These are phyloP conservation scores for Sylvilagus bachmani DNA, from an alignment of 2,113 vertebrate genomes.

Conservation along the genomic window DNA sequence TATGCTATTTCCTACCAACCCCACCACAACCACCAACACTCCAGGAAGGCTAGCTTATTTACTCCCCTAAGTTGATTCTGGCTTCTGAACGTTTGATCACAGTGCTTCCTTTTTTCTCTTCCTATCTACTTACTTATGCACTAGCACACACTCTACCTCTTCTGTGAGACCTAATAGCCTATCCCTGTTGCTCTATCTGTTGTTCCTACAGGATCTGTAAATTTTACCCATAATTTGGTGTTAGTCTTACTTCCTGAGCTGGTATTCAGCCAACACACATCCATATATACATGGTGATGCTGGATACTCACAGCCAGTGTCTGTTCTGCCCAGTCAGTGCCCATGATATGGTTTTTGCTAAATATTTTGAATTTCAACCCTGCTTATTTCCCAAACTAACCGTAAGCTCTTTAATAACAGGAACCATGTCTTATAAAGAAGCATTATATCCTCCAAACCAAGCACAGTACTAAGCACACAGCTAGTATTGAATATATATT, in stretches of 20 bases:
- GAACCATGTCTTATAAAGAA: slow-evolving; percentile 45
- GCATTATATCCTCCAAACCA: slow-evolving; percentile 26
- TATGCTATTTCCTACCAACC: not conserved
- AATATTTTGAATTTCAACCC: slow-evolving; percentile 60
- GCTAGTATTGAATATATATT: slow-evolving; percentile 13
- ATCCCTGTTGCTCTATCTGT: not conserved
- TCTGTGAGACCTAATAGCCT: not conserved
- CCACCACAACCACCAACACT: not conserved
- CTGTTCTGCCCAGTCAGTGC: not conserved
- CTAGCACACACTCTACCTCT: not conserved
- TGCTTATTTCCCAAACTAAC: slow-evolving; percentile 61
- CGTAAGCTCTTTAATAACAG: slow-evolving; percentile 42
- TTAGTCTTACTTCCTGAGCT: slow-evolving; percentile 17
- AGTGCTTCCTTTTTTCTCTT: not conserved
- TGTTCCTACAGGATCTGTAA: not conserved
- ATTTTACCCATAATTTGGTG: not conserved
- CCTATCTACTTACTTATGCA: not conserved
- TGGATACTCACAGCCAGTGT: not conserved
- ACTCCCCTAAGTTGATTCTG: not conserved
- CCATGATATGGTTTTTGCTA: not conserved
- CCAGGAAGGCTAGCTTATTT: not conserved
- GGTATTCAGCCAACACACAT: not conserved
- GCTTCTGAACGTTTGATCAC: not conserved
- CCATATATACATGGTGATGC: not conserved
- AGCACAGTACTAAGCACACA: slow-evolving; percentile 13